Evolutionary conservation across 2,113 vertebrate species (phyloP).

Genomic region (Trachemys scripta): DNA sequence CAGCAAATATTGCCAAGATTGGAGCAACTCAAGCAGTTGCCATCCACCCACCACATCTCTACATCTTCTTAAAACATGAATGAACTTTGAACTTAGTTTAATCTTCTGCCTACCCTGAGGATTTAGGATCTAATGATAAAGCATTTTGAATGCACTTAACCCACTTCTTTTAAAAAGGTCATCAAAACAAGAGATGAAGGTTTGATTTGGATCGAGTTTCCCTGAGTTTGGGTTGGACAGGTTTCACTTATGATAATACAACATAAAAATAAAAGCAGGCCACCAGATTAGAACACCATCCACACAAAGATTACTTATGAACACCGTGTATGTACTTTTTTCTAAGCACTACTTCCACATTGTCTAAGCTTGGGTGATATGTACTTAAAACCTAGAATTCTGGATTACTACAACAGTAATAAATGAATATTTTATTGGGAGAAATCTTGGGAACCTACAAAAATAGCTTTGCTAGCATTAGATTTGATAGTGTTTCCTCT

Average conservation of each 20-base stretch:
- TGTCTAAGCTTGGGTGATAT: not conserved
- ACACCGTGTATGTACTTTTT: not conserved
- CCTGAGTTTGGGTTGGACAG: not conserved
- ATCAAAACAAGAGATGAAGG: not conserved
- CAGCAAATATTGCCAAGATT: not conserved
- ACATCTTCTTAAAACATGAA: not conserved
- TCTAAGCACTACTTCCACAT: slow-evolving; percentile 5
- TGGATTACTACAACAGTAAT: not conserved
- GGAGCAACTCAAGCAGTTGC: not conserved
- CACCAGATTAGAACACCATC: not conserved
- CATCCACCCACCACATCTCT: not conserved
- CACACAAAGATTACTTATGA: not conserved
- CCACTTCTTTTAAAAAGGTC: not conserved
- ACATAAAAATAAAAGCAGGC: not conserved
- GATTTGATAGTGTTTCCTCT: slow-evolving; percentile 58
- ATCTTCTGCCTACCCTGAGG: not conserved
- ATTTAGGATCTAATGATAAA: not conserved
- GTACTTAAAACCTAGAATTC: not conserved
- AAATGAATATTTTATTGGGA: slow-evolving; percentile 37
- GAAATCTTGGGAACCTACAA: slow-evolving; percentile 13
- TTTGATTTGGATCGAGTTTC: not conserved
- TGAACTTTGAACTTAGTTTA: slow-evolving; percentile 5
- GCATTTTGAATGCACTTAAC: not conserved
- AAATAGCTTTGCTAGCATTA: not conserved
- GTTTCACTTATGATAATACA: not conserved